These are phyloP conservation scores for Actenoides lindsayi DNA, from an alignment of 2,113 vertebrate genomes.

Conservation along the genomic window DNA sequence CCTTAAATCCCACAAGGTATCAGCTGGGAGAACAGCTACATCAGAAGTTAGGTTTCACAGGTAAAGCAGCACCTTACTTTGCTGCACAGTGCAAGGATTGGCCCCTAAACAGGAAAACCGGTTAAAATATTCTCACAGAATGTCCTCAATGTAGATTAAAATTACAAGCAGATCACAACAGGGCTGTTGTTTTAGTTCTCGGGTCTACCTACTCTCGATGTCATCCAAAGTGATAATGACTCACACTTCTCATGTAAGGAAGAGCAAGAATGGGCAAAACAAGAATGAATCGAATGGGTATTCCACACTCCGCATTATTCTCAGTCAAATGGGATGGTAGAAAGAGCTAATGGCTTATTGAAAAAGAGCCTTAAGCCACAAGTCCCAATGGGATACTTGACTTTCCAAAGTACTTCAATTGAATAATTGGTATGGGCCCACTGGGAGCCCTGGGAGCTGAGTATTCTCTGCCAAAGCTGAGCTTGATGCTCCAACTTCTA, in stretches of 20 bases:
- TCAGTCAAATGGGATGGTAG: background rate
- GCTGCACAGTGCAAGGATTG: background rate
- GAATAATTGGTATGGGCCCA: background rate
- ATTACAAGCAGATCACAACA: background rate
- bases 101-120: background rate
- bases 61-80: too few relatives aligned
- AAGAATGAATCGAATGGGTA: background rate
- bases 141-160: background rate
- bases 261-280: background rate
- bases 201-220: too few relatives aligned
- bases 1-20: background rate
- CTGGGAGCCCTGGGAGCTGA: background rate
- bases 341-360: background rate
- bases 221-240: background rate
- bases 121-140: background rate
- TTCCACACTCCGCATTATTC: background rate
- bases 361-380: background rate
- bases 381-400: background rate
- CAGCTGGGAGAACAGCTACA: background rate
- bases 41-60: background rate
- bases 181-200: too few relatives aligned
- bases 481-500: background rate
- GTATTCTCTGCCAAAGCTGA: background rate
- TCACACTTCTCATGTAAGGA: background rate
- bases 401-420: background rate